These are phyloP conservation scores for Asbolus verrucosus DNA, from an alignment of 1,140 invertebrate genomes.

Conservation along the genomic window DNA sequence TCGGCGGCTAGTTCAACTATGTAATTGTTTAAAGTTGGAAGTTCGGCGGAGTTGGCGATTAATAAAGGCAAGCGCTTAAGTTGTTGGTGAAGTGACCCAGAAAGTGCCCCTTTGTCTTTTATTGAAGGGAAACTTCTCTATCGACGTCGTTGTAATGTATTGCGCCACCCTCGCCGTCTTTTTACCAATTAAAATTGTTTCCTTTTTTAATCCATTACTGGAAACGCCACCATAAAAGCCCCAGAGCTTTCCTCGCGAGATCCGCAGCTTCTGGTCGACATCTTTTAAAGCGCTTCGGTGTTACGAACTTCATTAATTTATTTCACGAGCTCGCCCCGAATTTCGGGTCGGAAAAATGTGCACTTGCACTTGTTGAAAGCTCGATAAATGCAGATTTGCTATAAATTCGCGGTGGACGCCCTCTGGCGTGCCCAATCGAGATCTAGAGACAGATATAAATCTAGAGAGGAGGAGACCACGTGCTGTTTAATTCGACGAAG, in stretches of 20 bases:
- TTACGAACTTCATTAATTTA: slow-evolving; percentile 23
- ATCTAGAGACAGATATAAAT: too few species aligned
- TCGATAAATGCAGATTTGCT: too few species aligned
- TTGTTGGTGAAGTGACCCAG: slow-evolving; percentile 7
- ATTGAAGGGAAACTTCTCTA: not conserved
- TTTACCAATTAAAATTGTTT: slow-evolving; percentile 23
- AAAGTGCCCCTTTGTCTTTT: slow-evolving; percentile 25
- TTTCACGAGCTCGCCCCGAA: not conserved
- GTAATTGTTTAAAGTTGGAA: slow-evolving; percentile 29
- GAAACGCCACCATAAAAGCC: slow-evolving; percentile 3
- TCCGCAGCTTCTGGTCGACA: not conserved
- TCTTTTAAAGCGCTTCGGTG: too few species aligned
- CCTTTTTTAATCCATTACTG: slow-evolving; percentile 16
- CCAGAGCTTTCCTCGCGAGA: not conserved
- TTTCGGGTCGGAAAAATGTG: too few species aligned
- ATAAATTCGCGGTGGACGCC: too few species aligned
- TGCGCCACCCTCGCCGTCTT: not conserved
- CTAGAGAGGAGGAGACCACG: not conserved
- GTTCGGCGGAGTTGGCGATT: slow-evolving; percentile 4
- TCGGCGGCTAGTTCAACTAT: not conserved
- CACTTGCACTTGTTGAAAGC: too few species aligned
- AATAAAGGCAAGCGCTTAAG: slow-evolving; percentile 23
- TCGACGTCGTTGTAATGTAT: slow-evolving; percentile 4
- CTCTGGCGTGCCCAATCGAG: too few species aligned
- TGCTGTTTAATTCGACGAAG: slow-evolving; percentile 34